These are phyloP conservation scores for human DNA, from an alignment of 2,113 vertebrate genomes.

Conservation along the genomic window GRCh38 chr9:711001-711500, in stretches of 20 bases:
- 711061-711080: conserved; percentile 90
- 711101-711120: conserved; percentile 80
- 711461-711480: conserved; percentile 92
- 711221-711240: conserved; percentile 96
- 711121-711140: conserved; percentile 79
- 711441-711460: conserved; percentile 72
- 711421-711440: conserved; percentile 89
- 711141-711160: conserved; percentile 85
- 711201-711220: conserved; percentile 90
- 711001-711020: conserved; percentile 82
- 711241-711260: conserved; percentile 97
- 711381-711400: conserved; percentile 83
- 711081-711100: conserved; percentile 83
- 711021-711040: conserved; percentile 96
- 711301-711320: conserved; percentile 92
- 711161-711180: conserved; percentile 86
- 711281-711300: conserved; percentile 88
- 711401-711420: conserved; percentile 90
- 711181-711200: conserved; percentile 93
- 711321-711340: conserved; percentile 95
- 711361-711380: conserved; percentile 89
- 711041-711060: conserved; percentile 96
- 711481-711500: conserved; percentile 97
- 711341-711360: conserved; percentile 93
- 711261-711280: conserved; percentile 93